A percentile compares a stretch with the other conserved stretches of the same genome.
phyloP scores from a whole-genome alignment of 1,140 invertebrate species.

The Lepidostoma basale region DNA sequence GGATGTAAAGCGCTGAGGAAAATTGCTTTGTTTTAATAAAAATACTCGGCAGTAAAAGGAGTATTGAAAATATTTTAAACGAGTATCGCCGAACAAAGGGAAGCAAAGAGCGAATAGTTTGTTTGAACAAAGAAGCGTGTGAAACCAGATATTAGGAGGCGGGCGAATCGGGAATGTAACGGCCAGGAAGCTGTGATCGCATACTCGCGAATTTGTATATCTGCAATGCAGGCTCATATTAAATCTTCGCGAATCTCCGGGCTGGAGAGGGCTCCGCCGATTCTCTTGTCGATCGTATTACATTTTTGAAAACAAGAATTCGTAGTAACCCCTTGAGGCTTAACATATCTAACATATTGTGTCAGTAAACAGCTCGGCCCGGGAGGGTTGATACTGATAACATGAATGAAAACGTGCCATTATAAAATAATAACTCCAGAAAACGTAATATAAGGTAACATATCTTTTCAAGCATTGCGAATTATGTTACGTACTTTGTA shows the following conservation, averaged over 20 bases:
- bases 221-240: conserved; percentile 20
- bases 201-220: conserved; percentile 7
- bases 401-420: no score
- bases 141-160: conserved; percentile 19
- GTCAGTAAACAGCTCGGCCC: no score
- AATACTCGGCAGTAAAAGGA: no score
- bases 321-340: no score
- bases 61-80: background rate
- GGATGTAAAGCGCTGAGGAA: no score
- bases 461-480: no score
- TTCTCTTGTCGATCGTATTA: background rate
- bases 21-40: no score
- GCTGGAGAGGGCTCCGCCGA: background rate
- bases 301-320: background rate
- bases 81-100: background rate
- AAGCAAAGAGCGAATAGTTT: background rate
- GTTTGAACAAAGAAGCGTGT: conserved; percentile 6
- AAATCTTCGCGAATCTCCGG: background rate
- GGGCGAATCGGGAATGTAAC: background rate
- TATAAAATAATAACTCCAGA: no score
- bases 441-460: no score
- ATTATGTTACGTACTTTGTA: no score
- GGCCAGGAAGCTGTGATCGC: conserved; percentile 5
- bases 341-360: no score
- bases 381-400: no score